These are phyloP conservation scores for Drosophila cardini DNA, from an alignment of 1,140 invertebrate genomes.

Conservation along the genomic window DNA sequence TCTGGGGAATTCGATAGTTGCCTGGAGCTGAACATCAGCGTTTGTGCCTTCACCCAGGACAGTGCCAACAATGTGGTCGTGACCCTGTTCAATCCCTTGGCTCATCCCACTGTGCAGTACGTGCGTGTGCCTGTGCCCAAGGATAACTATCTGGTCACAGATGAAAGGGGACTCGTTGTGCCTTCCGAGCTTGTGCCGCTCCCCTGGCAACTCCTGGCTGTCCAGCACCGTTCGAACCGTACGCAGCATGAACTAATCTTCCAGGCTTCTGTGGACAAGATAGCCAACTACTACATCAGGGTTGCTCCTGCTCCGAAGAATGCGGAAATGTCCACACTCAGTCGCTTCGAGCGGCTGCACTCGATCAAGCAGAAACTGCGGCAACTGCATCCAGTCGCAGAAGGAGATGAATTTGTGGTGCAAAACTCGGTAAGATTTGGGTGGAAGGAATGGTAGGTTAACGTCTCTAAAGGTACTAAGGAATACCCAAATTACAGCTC, in stretches of 20 bases:
- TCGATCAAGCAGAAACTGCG: slow-evolving; percentile 1
- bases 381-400: background rate
- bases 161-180: slow-evolving; percentile 84
- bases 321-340: background rate
- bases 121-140: slow-evolving; percentile 90
- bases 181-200: slow-evolving; percentile 88
- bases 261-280: slow-evolving; percentile 84
- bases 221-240: slow-evolving; percentile 88
- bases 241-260: slow-evolving; percentile 89
- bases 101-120: slow-evolving; percentile 87
- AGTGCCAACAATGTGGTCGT: slow-evolving; percentile 88
- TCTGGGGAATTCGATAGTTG: slow-evolving; percentile 86
- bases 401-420: slow-evolving; percentile 39
- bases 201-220: slow-evolving; percentile 86
- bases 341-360: slow-evolving; percentile 19
- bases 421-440: slow-evolving; percentile 56
- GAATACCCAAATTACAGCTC: slow-evolving; percentile 24
- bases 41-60: slow-evolving; percentile 84
- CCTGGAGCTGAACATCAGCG: slow-evolving; percentile 88
- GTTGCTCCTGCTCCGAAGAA: slow-evolving; percentile 40
- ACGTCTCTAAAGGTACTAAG: background rate
- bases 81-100: slow-evolving; percentile 93
- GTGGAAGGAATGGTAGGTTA: background rate
- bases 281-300: slow-evolving; percentile 61
- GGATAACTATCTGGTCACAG: slow-evolving; percentile 87